Conservation (phyloP, 2,888 invertebrate genomes). For the Acanthopleura granulata region DNA sequence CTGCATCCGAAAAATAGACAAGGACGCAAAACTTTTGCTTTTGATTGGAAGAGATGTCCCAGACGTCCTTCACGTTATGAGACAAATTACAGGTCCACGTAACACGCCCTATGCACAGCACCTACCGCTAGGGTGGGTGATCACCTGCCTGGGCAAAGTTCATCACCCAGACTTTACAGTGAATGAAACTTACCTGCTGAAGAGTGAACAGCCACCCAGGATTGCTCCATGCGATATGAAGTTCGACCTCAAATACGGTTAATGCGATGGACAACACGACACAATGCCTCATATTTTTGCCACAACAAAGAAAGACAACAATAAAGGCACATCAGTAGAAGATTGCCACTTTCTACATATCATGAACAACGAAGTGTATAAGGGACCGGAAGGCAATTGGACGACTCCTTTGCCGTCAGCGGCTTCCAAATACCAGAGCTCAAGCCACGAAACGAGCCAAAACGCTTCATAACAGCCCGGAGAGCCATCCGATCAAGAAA, state of each 20-base stretch:
- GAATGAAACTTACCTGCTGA: constrained; percentile 4
- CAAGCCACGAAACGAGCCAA: constrained; percentile 14
- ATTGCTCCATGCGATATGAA: constrained; percentile 9
- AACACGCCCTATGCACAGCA: constrained; percentile 21
- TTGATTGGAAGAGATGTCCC: constrained; percentile 23
- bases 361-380: constrained; percentile 26
- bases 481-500: background rate
- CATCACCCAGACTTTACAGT: constrained; percentile 17
- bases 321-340: constrained; percentile 21
- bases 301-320: constrained; percentile 15
- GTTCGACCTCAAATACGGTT: background rate
- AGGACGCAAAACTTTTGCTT: no score
- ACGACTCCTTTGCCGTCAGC: constrained; percentile 27
- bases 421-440: constrained; percentile 17
- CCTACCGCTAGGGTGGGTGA: constrained; percentile 18
- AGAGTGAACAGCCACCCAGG: constrained; percentile 2
- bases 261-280: background rate
- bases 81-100: constrained; percentile 15
- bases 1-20: constrained; percentile 13
- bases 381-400: constrained; percentile 29
- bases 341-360: constrained; percentile 27
- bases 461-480: background rate
- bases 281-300: background rate
- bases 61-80: constrained; percentile 21
- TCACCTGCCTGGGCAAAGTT: constrained; percentile 21